phyloP scores from a whole-genome alignment of 2,797 vertebrate genomes.

The Antennarius maculatus region DNA sequence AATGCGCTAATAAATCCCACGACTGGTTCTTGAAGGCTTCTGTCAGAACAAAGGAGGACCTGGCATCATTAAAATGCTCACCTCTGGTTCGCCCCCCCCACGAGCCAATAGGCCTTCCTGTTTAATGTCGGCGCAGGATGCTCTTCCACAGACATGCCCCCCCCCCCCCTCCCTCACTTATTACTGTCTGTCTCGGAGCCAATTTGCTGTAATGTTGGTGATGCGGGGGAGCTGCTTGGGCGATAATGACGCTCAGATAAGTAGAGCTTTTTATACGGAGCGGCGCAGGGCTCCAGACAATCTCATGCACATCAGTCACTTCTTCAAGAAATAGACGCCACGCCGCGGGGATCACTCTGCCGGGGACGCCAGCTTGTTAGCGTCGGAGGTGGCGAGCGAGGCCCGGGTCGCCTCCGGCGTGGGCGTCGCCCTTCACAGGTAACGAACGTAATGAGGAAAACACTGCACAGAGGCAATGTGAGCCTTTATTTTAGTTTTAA shows the following conservation, averaged over 20 bases:
- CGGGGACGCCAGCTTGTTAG: conserved; percentile 57
- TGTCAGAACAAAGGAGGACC: conserved; percentile 14
- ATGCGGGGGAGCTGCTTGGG: conserved; percentile 44
- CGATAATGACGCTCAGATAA: conserved; percentile 71
- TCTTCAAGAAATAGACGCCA: conserved; percentile 35
- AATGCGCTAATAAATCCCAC: conserved; percentile 5
- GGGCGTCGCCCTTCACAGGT: conserved; percentile 59
- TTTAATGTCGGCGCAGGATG: conserved; percentile 22
- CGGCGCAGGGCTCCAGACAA: conserved; percentile 33
- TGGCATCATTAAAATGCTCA: conserved; percentile 21
- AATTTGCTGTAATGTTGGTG: conserved; percentile 64
- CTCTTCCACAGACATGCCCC: conserved; percentile 13
- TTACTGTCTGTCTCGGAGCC: conserved; percentile 59
- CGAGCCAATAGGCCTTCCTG: conserved; percentile 10
- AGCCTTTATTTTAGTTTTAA: conserved; percentile 39
- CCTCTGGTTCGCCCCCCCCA: conserved; percentile 8
- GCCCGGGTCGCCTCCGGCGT: conserved; percentile 27
- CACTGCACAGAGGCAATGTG: conserved; percentile 25
- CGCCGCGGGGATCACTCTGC: conserved; percentile 49
- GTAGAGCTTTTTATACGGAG: conserved; percentile 68
- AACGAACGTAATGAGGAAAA: conserved; percentile 66
- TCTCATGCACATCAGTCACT: conserved; percentile 26
- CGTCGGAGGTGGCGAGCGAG: conserved; percentile 32
- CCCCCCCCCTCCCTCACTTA: conserved; percentile 39
- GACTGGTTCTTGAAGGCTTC: conserved; percentile 13